Evolutionary conservation across 2,888 invertebrate genomes (phyloP).

Genomic region (Noctua comes): DNA sequence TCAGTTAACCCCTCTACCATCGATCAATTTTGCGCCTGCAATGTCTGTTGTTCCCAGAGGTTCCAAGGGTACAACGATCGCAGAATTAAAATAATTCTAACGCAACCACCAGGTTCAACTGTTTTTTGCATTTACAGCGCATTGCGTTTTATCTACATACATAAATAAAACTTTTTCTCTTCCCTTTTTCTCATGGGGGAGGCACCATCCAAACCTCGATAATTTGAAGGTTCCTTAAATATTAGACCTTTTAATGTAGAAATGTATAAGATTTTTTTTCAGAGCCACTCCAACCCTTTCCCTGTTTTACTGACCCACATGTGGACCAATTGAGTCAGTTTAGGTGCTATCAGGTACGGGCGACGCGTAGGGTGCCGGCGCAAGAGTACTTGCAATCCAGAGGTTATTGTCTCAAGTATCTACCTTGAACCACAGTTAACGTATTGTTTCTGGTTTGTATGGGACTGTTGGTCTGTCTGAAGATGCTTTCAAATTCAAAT

Average conservation of each 20-base stretch:
- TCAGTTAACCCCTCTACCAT: background rate
- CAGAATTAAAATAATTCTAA: background rate
- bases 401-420: constrained; percentile 58
- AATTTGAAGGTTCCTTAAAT: background rate
- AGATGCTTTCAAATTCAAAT: no score
- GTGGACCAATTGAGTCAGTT: constrained; percentile 81
- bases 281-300: constrained; percentile 26
- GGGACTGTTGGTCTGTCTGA: background rate
- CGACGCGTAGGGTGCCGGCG: constrained; percentile 61
- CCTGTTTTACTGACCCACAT: constrained; percentile 69
- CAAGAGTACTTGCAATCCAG: constrained; percentile 32
- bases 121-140: background rate
- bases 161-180: background rate
- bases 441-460: constrained; percentile 36
- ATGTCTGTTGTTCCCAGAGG: background rate
- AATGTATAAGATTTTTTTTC: background rate
- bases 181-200: background rate
- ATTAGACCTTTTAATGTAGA: background rate
- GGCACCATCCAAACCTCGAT: background rate
- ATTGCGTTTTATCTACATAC: no score
- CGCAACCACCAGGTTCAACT: background rate
- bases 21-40: background rate
- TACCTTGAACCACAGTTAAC: constrained; percentile 45
- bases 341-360: constrained; percentile 82
- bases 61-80: background rate